Conservation (phyloP, 2,888 invertebrate genomes). For the Sarcophaga carnaria region DNA sequence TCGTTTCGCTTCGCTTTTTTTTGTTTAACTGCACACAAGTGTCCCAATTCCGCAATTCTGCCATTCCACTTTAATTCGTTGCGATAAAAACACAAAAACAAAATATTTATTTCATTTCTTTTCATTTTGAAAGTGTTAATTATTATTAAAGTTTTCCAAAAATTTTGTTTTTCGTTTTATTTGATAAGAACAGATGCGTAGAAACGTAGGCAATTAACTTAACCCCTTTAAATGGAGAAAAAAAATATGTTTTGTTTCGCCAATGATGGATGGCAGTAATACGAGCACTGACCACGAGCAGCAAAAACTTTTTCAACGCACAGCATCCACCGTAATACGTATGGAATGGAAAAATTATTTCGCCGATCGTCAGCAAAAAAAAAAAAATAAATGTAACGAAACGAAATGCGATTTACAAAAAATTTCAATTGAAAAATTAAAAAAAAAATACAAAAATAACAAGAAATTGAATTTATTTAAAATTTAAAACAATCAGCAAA, state of each 20-base stretch:
- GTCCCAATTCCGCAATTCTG: conserved; percentile 79
- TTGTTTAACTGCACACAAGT: conserved; percentile 79
- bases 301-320: background rate
- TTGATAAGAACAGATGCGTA: background rate
- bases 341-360: background rate
- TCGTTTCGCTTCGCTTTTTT: background rate
- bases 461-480: too few relatives aligned
- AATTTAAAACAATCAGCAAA: conserved; percentile 45
- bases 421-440: background rate
- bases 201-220: too few relatives aligned
- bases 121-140: background rate
- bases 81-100: conserved; percentile 27
- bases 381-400: background rate
- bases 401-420: background rate
- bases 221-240: too few relatives aligned
- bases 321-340: background rate
- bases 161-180: background rate
- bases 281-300: conserved; percentile 38
- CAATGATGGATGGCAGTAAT: too few relatives aligned
- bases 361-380: background rate
- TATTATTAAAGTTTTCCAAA: background rate
- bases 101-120: background rate
- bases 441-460: too few relatives aligned
- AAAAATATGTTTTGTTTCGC: too few relatives aligned
- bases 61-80: conserved; percentile 78